A percentile compares a stretch with the other conserved stretches of the same genome.
phyloP scores from a whole-genome alignment of 2,888 invertebrate genomes.

The Yponomeuta plumbellus region DNA sequence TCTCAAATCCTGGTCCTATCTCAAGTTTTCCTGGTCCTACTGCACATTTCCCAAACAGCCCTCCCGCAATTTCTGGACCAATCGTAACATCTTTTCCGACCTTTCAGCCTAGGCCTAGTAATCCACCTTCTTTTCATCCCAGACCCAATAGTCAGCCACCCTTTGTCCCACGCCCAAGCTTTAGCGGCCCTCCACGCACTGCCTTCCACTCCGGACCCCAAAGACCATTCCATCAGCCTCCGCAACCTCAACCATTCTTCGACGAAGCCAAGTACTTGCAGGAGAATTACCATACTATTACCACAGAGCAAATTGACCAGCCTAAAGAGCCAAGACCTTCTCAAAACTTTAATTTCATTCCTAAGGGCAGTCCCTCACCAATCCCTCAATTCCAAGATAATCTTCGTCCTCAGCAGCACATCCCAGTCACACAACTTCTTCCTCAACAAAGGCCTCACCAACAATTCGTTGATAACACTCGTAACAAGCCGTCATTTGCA shows the following conservation, averaged over 20 bases:
- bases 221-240: conserved; percentile 67
- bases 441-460: conserved; percentile 65
- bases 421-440: conserved; percentile 63
- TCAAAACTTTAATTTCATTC: conserved; percentile 47
- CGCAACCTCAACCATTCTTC: conserved; percentile 58
- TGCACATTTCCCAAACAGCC: conserved; percentile 40
- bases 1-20: conserved; percentile 45
- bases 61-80: conserved; percentile 54
- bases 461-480: conserved; percentile 55
- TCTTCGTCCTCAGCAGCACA: conserved; percentile 47
- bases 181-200: conserved; percentile 55
- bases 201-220: conserved; percentile 72
- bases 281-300: conserved; percentile 73
- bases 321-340: conserved; percentile 63
- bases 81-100: conserved; percentile 47
- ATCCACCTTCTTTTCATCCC: conserved; percentile 45
- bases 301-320: conserved; percentile 64
- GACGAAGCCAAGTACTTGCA: conserved; percentile 72
- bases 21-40: conserved; percentile 47
- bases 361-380: conserved; percentile 52
- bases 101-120: conserved; percentile 50
- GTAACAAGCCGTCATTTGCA: conserved; percentile 52
- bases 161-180: conserved; percentile 51
- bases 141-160: conserved; percentile 47
- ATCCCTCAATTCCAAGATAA: conserved; percentile 54